A percentile compares a stretch with the other conserved stretches of the same genome.
These are phyloP conservation scores for Notiomystis cincta DNA, from an alignment of 2,113 vertebrate species.

Conservation along the genomic window DNA sequence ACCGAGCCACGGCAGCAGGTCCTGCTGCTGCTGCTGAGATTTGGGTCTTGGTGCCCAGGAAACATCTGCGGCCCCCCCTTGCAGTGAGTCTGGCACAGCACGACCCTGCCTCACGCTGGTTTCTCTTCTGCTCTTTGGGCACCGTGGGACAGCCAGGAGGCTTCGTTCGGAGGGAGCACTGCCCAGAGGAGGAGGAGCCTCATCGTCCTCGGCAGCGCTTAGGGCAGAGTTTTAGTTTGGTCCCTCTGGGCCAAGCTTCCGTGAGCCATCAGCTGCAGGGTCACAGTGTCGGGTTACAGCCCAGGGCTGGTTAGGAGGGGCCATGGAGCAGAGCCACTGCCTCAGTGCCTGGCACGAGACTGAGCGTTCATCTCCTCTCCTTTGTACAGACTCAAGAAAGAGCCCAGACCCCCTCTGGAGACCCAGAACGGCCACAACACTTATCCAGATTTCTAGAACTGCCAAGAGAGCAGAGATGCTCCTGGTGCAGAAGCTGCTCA, in stretches of 20 bases:
- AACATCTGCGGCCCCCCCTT: neutral
- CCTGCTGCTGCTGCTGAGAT: neutral
- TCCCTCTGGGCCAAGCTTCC: neutral
- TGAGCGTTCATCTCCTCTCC: neutral
- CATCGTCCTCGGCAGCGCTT: neutral
- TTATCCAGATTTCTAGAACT: rapidly evolving
- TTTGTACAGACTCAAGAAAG: neutral
- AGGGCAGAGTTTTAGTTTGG: neutral
- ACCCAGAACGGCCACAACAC: neutral
- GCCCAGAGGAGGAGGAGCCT: neutral
- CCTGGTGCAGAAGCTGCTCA: neutral
- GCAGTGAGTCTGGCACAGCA: rapidly evolving
- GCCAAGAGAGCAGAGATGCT: neutral
- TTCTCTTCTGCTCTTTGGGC: neutral
- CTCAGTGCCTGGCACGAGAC: neutral
- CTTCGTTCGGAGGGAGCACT: rapidly evolving
- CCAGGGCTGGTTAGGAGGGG: rapidly evolving
- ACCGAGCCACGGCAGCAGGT: neutral
- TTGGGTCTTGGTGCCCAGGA: neutral
- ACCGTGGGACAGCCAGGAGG: rapidly evolving
- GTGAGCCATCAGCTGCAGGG: rapidly evolving
- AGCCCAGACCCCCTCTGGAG: neutral
- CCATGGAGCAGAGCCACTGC: rapidly evolving
- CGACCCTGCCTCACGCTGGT: rapidly evolving
- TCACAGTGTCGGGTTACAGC: neutral